Evolutionary conservation across 2,888 invertebrate genomes (phyloP).

Genomic region (Plemyria rubiginata): DNA sequence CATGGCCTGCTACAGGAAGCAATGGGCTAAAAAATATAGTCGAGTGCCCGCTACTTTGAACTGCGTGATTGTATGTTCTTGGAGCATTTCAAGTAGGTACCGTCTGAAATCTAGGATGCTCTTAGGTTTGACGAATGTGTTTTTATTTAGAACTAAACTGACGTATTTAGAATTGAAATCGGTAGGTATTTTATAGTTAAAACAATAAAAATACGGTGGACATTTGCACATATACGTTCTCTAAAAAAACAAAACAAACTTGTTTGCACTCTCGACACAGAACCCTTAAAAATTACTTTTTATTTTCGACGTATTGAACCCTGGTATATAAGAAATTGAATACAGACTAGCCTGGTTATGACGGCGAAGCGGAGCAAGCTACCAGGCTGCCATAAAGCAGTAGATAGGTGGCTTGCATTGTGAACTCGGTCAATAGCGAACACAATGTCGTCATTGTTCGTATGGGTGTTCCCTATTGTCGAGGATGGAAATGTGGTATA

Average conservation of each 20-base stretch:
- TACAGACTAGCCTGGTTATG: neutral
- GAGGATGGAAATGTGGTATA: slow-evolving; percentile 2
- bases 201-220: too few relatives aligned
- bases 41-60: neutral
- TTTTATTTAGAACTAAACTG: too few relatives aligned
- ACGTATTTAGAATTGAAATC: too few relatives aligned
- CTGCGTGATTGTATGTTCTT: neutral
- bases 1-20: neutral
- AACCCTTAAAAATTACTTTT: too few relatives aligned
- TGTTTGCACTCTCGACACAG: too few relatives aligned
- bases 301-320: neutral
- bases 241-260: too few relatives aligned
- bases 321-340: neutral
- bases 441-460: slow-evolving; percentile 25
- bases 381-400: slow-evolving; percentile 44
- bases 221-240: too few relatives aligned
- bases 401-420: slow-evolving; percentile 16
- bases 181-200: too few relatives aligned
- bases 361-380: slow-evolving; percentile 21
- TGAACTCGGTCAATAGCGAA: slow-evolving; percentile 17
- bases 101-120: too few relatives aligned
- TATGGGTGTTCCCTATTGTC: slow-evolving; percentile 8
- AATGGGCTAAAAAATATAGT: neutral
- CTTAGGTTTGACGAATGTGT: too few relatives aligned
- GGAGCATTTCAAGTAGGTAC: too few relatives aligned